Evolutionary conservation across 1,140 invertebrate species (phyloP).

Genomic region (Choristoneura fumiferana): DNA sequence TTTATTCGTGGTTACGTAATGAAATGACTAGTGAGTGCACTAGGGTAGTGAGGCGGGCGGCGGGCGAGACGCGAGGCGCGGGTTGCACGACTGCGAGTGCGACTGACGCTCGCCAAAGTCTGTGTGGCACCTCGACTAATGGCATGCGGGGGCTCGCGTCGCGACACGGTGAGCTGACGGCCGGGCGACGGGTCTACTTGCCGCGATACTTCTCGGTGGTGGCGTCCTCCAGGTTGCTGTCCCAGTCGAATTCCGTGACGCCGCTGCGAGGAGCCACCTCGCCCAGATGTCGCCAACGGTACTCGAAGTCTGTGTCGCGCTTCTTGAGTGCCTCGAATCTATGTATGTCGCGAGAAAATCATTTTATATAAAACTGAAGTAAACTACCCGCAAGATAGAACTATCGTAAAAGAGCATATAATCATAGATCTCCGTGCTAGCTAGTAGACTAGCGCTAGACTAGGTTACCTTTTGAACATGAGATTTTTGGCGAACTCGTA

Average conservation of each 20-base stretch:
- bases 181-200: slow-evolving; percentile 42
- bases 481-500: slow-evolving; percentile 96
- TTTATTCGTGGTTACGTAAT: background rate
- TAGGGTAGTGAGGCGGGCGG: background rate
- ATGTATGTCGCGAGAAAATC: background rate
- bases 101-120: too few species aligned
- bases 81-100: too few species aligned
- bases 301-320: slow-evolving; percentile 88
- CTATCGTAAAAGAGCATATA: too few species aligned
- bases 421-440: too few species aligned
- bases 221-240: slow-evolving; percentile 87
- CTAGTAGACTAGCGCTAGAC: too few species aligned
- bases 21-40: background rate
- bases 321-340: slow-evolving; percentile 90
- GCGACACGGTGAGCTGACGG: background rate
- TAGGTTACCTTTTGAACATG: slow-evolving; percentile 81
- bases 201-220: slow-evolving; percentile 70
- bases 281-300: slow-evolving; percentile 88
- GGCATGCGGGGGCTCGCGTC: too few species aligned
- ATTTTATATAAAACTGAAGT: background rate
- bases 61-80: background rate
- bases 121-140: too few species aligned
- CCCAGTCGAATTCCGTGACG: slow-evolving; percentile 91
- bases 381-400: background rate
- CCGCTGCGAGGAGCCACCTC: slow-evolving; percentile 84